Evolutionary conservation across 92 coral and sea anemone species (phyloP), one percentile per base, ranked within the genome.

Genomic region (Actinostola sp.): DNA sequence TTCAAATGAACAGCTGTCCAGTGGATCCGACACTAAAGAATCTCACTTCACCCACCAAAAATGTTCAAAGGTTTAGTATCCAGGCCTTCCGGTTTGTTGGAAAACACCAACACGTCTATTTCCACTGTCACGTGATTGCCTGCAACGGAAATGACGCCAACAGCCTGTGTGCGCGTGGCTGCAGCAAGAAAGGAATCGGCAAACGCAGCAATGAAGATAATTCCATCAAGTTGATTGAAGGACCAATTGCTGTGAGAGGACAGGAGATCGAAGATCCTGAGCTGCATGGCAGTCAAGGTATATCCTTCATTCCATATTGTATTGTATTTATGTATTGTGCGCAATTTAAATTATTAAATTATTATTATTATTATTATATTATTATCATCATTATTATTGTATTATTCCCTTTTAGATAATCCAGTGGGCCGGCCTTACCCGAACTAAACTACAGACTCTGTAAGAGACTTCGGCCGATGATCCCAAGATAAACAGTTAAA

Each of bases 121-220:
- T 79, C 61, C 78, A 70, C 69, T 79, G 84, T 50, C 76, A 79
- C 44, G 77, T 79, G 34, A 72, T 55, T 13, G 76, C 68, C 13
- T 78, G 83, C 56, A 24, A 78, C 30, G 49, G 68, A 57, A 67
- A 78, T 34, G 76, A 54, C 49, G 31, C 14, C 14, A 57, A 58
- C 8, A 64, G 74, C 26, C 25, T 44, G 43, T 78, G 83, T 30
- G 76, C 76, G 6, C 75, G 83, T 26, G 64, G 83, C 0, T 61
- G 67, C 9, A 34, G 7, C n/a, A 38, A 61, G 24, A 34, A n/a
- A 23, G 26, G 26, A 31, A 28, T 15, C 3, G 43, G 36, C 44
- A 61, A 61, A 61, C 66, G 66, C 12, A 7, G 15, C 2, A 27
- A 29, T 12, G 41, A 61, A 8, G 46, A 20, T 20, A 30, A 3